phyloP scores from a whole-genome alignment of 2,113 vertebrate genomes.

The Porphyrio hochstetteri region DNA sequence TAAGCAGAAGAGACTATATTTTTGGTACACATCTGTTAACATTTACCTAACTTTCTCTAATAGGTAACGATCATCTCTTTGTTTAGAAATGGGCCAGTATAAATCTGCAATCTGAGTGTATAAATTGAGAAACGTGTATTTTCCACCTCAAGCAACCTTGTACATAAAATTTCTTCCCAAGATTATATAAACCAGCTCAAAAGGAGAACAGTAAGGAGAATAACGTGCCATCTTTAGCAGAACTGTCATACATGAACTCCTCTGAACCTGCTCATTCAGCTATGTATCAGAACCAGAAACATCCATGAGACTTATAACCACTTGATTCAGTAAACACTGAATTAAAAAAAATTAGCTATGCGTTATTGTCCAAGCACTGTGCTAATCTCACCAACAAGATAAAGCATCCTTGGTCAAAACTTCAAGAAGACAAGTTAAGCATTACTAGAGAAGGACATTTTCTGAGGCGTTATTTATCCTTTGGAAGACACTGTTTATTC shows the following conservation, averaged over 20 bases:
- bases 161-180: background rate
- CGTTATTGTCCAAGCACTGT: fast-evolving
- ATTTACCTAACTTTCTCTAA: background rate
- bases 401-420: background rate
- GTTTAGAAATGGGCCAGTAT: background rate
- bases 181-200: background rate
- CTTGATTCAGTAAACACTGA: background rate
- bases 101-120: background rate
- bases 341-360: background rate
- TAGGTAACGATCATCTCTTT: background rate
- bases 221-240: background rate
- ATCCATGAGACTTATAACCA: fast-evolving
- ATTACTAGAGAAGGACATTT: background rate
- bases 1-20: background rate
- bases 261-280: background rate
- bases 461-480: background rate
- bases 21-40: background rate
- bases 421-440: background rate
- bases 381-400: background rate
- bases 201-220: background rate
- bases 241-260: fast-evolving
- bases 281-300: background rate
- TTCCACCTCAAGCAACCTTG: background rate
- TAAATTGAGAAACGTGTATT: background rate
- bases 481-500: background rate